phyloP scores from a whole-genome alignment of 2,888 invertebrate genomes.

The Margaritifera margaritifera region DNA sequence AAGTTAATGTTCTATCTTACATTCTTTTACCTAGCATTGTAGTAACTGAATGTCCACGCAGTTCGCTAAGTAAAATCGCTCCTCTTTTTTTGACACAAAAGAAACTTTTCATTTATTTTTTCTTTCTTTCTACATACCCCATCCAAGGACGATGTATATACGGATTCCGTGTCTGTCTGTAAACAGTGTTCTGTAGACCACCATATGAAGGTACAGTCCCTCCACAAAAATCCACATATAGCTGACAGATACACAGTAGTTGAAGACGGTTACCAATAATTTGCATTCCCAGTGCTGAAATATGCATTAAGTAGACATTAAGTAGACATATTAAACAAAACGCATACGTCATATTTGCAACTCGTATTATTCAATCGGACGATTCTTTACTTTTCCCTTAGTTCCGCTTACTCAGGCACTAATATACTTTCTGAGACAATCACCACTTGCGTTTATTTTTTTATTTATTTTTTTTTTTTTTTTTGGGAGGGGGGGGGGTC shows the following conservation, averaged over 20 bases:
- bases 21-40: too few species aligned
- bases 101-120: background rate
- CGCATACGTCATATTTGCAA: background rate
- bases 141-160: slow-evolving; percentile 79
- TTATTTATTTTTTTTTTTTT: too few species aligned
- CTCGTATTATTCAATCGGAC: too few species aligned
- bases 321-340: background rate
- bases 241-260: slow-evolving; percentile 80
- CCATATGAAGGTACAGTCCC: slow-evolving; percentile 81
- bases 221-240: slow-evolving; percentile 84
- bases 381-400: too few species aligned
- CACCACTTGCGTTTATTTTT: too few species aligned
- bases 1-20: too few species aligned
- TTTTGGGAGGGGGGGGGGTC: too few species aligned
- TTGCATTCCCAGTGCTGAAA: slow-evolving; percentile 80
- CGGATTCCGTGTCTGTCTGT: slow-evolving; percentile 78
- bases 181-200: slow-evolving; percentile 80
- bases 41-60: too few species aligned
- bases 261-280: slow-evolving; percentile 78
- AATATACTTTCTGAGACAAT: too few species aligned
- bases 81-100: too few species aligned
- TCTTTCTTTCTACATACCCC: slow-evolving; percentile 76
- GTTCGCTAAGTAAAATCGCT: too few species aligned
- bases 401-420: too few species aligned
- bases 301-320: background rate